Evolutionary conservation across 1,140 invertebrate genomes (phyloP), one percentile per base, ranked within the genome.

Genomic region (Asbolus verrucosus): DNA sequence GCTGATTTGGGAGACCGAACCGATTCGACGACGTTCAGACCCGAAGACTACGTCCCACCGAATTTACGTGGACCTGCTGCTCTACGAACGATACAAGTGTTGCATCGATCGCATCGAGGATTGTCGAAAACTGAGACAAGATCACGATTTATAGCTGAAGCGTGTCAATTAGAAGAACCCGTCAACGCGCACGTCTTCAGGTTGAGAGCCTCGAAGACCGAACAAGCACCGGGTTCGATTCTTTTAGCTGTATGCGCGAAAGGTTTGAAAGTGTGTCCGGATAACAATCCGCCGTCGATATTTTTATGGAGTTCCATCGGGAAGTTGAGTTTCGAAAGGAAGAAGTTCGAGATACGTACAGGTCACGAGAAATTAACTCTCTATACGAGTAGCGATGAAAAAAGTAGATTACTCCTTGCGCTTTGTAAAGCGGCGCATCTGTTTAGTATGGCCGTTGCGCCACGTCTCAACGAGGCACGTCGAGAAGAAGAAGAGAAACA

Each of bases 261-360:
- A 75, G 95, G 95, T 13, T 90, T 97, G 39, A 90, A 93, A 81
- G 91, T 97, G 41, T 91, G 94, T 69, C 85, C 88, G 2, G 87
- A 90, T 70, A 86, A 89, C 76, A 87, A 89, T 68, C 85, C 86
- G 14, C 83, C 87, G 1, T 87, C 88, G 27, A 90, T 89, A 63
- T 97, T 97, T 80, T 87, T 94, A 21, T 97, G 96, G 95, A 92
- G 93, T 77, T 93, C 93, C 76, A 97, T 98, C 66, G 94, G 91
- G 43, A 97, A 96, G 83, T 84, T 98, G 5, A 94, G 93, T 80
- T 97, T 97, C 82, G 95, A 97, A 89, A 90, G 95, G 78, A 97
- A 97, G 83, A 98, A 97, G 82, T 98, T 98, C 84, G 95, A 98
- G 85, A 96, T 98, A 73, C 88, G 94, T 39, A 93, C 93, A 1